phyloP scores from a whole-genome alignment of 2,113 vertebrate species.

The Heteronetta atricapilla region DNA sequence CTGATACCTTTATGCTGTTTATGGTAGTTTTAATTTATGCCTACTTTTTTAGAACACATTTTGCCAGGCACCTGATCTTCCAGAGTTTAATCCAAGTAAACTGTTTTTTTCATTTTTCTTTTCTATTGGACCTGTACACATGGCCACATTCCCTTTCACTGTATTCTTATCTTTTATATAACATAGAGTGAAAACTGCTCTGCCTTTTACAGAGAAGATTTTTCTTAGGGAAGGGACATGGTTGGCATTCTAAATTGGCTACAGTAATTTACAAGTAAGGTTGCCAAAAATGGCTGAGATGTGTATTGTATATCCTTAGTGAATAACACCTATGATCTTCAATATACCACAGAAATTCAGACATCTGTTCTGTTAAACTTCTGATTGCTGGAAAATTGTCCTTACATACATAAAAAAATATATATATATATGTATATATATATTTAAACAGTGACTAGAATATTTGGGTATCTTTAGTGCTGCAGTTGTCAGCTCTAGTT shows the following conservation, averaged over 20 bases:
- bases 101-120: neutral
- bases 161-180: neutral
- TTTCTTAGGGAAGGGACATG: neutral
- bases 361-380: slow-evolving; percentile 43
- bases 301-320: neutral
- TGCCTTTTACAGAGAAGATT: neutral
- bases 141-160: neutral
- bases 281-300: neutral
- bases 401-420: no score
- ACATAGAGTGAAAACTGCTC: neutral
- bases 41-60: neutral
- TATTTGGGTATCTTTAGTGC: neutral
- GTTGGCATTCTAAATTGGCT: neutral
- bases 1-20: neutral
- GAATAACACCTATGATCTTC: slow-evolving; percentile 6
- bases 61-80: neutral
- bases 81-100: neutral
- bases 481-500: neutral
- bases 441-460: neutral
- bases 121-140: neutral
- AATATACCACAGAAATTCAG: slow-evolving; percentile 1
- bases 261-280: neutral
- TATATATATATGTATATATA: no score
- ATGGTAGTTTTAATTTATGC: neutral
- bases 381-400: slow-evolving; percentile 11